phyloP scores from a whole-genome alignment of 2,888 invertebrate genomes.

The Drosophila diplacantha region DNA sequence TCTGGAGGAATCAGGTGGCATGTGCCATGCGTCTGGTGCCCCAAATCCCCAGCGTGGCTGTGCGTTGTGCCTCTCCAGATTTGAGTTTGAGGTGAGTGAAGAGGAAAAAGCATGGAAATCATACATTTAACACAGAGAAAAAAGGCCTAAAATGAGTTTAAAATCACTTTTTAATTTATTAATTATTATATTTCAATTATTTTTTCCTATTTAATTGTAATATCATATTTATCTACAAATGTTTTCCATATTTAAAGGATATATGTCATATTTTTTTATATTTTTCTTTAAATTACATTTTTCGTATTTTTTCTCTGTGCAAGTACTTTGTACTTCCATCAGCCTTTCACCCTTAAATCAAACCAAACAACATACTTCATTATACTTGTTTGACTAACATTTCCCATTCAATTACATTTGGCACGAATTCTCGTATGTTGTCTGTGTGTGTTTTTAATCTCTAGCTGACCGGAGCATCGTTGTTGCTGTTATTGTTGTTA shows the following conservation, averaged over 20 bases:
- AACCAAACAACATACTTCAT: constrained; percentile 41
- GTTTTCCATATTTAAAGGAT: too few relatives aligned
- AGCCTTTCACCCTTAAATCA: constrained; percentile 12
- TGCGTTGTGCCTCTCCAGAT: constrained; percentile 95
- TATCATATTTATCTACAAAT: too few relatives aligned
- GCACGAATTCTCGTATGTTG: constrained; percentile 26
- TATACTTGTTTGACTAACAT: constrained; percentile 54
- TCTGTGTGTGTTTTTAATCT: constrained; percentile 11
- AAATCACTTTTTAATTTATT: too few relatives aligned
- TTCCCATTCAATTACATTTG: constrained; percentile 44
- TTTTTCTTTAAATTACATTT: too few relatives aligned
- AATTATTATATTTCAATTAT: too few relatives aligned
- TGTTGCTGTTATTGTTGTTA: constrained; percentile 1
- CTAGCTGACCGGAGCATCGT: constrained; percentile 2
- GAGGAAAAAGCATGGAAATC: constrained; percentile 1
- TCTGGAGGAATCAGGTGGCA: constrained; percentile 98
- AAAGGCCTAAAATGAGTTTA: neutral
- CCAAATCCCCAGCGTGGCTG: constrained; percentile 89
- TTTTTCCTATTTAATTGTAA: too few relatives aligned
- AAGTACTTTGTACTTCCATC: constrained; percentile 7
- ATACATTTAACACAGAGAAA: constrained; percentile 2
- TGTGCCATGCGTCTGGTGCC: constrained; percentile 98
- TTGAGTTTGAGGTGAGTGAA: constrained; percentile 91
- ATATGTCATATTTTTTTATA: too few relatives aligned
- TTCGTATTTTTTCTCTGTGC: constrained; percentile 5